A percentile compares a stretch with the other conserved stretches of the same genome.
phyloP scores from a whole-genome alignment of 1,140 invertebrate species.

The Oscheius sp. region DNA sequence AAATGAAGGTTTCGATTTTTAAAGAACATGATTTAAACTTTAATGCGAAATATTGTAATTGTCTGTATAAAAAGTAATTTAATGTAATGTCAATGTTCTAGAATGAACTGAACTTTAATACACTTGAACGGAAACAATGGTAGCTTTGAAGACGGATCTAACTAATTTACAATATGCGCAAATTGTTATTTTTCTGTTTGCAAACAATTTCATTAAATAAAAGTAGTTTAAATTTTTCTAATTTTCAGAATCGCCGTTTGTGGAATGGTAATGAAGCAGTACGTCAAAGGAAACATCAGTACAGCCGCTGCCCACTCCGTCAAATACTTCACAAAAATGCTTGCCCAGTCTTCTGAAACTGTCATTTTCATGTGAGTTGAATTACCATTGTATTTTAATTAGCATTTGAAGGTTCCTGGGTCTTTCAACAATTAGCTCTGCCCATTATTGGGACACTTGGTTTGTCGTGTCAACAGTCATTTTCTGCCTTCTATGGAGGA shows the following conservation, averaged over 20 bases:
- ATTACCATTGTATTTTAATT: no score
- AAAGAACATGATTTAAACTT: no score
- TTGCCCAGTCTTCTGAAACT: constrained; percentile 76
- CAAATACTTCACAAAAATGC: constrained; percentile 97
- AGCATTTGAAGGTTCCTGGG: constrained; percentile 82
- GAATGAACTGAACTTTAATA: no score
- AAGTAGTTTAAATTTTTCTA: not conserved
- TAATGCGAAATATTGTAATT: no score
- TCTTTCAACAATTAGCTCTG: constrained; percentile 86
- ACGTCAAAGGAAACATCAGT: constrained; percentile 95
- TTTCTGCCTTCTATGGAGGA: constrained; percentile 87
- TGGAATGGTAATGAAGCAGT: constrained; percentile 98
- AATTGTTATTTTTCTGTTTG: no score
- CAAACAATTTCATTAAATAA: no score
- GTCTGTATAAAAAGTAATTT: no score
- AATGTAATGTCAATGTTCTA: no score
- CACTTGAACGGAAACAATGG: no score
- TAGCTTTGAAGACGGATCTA: no score
- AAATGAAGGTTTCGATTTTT: no score
- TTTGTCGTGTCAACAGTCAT: constrained; percentile 88
- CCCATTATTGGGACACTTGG: constrained; percentile 88
- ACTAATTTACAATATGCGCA: no score
- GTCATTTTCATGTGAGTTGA: constrained; percentile 93
- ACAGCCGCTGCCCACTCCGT: constrained; percentile 94
- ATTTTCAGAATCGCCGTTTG: constrained; percentile 83